phyloP scores from a whole-genome alignment of 2,797 vertebrate species.

The Pangasius macronema region DNA sequence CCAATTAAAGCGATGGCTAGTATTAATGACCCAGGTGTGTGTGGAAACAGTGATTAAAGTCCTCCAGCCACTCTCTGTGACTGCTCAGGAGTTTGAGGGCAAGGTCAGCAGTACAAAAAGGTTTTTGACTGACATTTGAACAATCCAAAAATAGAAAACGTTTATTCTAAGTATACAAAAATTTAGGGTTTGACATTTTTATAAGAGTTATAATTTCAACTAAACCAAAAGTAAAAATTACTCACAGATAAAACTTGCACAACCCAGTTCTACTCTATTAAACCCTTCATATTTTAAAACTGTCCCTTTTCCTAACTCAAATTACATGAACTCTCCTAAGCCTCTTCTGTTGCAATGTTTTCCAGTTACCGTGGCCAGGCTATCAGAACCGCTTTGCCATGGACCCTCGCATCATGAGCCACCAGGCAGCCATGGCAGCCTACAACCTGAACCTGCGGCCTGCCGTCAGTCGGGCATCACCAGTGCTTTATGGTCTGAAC shows the following conservation, averaged over 20 bases:
- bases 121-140: not conserved
- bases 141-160: not conserved
- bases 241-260: not conserved
- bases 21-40: conserved; percentile 20
- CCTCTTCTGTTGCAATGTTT: not conserved
- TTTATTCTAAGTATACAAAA: not conserved
- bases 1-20: not conserved
- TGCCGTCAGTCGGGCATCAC: conserved; percentile 89
- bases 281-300: not conserved
- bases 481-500: conserved; percentile 87
- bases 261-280: not conserved
- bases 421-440: conserved; percentile 92
- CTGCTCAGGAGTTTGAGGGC: not conserved
- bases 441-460: conserved; percentile 97
- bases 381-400: conserved; percentile 97
- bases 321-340: not conserved
- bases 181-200: not conserved
- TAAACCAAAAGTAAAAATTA: not conserved
- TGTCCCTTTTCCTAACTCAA: not conserved
- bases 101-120: not conserved
- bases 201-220: not conserved
- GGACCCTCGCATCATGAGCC: conserved; percentile 94
- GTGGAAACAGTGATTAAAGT: conserved; percentile 12
- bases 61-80: not conserved
- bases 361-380: conserved; percentile 91